Evolutionary conservation across 1,140 invertebrate genomes (phyloP), one percentile per base, ranked within the genome.

Genomic region (Oedothorax gibbosus): DNA sequence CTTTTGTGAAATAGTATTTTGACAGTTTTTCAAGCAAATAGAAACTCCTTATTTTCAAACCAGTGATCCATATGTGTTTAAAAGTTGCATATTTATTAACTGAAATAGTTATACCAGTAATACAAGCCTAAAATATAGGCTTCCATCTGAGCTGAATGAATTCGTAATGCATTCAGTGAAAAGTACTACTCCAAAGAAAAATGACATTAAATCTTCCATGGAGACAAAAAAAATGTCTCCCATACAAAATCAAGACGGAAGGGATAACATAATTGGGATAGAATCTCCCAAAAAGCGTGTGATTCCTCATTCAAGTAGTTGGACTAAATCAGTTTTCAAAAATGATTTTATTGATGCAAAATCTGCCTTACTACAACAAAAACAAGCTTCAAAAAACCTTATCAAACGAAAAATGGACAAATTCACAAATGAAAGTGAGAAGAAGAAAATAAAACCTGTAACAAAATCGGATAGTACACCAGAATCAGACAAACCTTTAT

Each of bases 201-300:
- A 75, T 60, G 72, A 75, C 10, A n/a, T 50, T 14, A 78, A 78
- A 50, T 10, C n/a, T 69, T 69, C 66, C 35, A 35, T n/a, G 66
- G 21, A 14, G 51, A 51, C 35, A n/a, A 78, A 78, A 49, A 68
- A 66, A 56, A 11, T 50, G 9, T 50, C 62, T 50, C 49, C 75
- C 18, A 64, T 64, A 11, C 20, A 68, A 79, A 10, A 18, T 53
- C 56, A 78, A 35, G 64, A 81, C 15, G 49, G 50, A 20, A 56
- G 35, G 10, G 77, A 79, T 79, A 68, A 71, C 20, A 50, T 81
- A 50, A 51, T 81, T 71, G 78, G 66, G 51, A 60, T 81, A 56
- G 14, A 35, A 35, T 35, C 35, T 35, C 35, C 35, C 35, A 35
- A 35, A 35, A 35, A 35, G 35, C 12, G 51, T 75, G 15, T 18